Evolutionary conservation across 1,140 invertebrate species (phyloP).

Genomic region (Chrysoperla carnea): DNA sequence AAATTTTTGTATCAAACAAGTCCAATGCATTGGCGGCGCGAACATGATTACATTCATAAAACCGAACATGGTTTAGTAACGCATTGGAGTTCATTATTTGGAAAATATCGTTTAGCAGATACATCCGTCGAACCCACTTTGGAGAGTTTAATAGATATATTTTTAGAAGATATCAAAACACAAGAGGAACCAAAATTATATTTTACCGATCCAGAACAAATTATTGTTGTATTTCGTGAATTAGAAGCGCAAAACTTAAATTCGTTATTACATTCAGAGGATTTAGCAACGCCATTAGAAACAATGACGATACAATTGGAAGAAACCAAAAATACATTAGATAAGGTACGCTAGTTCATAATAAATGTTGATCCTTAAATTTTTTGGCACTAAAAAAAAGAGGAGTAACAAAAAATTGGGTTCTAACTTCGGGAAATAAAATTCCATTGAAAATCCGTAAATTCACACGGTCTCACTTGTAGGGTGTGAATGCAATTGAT

Average conservation of each 20-base stretch:
- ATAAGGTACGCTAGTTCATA: background rate
- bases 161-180: slow-evolving; percentile 25
- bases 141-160: slow-evolving; percentile 25
- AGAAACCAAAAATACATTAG: slow-evolving; percentile 18
- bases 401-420: too few species aligned
- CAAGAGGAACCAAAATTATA: slow-evolving; percentile 28
- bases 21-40: slow-evolving; percentile 33
- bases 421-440: too few species aligned
- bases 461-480: too few species aligned
- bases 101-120: slow-evolving; percentile 9
- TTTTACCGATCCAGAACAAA: slow-evolving; percentile 34
- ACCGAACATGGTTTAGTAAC: background rate
- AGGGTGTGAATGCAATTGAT: too few species aligned
- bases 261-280: slow-evolving; percentile 39
- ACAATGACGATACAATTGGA: slow-evolving; percentile 28
- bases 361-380: too few species aligned
- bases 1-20: slow-evolving; percentile 39
- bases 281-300: slow-evolving; percentile 32
- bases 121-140: slow-evolving; percentile 21
- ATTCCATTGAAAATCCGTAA: too few species aligned
- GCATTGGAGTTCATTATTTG: slow-evolving; percentile 8
- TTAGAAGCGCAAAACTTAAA: slow-evolving; percentile 46
- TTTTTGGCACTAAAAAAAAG: too few species aligned
- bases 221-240: slow-evolving; percentile 31
- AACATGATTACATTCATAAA: slow-evolving; percentile 20